phyloP scores from a whole-genome alignment of 2,113 vertebrate species.

The Petroica traversi region DNA sequence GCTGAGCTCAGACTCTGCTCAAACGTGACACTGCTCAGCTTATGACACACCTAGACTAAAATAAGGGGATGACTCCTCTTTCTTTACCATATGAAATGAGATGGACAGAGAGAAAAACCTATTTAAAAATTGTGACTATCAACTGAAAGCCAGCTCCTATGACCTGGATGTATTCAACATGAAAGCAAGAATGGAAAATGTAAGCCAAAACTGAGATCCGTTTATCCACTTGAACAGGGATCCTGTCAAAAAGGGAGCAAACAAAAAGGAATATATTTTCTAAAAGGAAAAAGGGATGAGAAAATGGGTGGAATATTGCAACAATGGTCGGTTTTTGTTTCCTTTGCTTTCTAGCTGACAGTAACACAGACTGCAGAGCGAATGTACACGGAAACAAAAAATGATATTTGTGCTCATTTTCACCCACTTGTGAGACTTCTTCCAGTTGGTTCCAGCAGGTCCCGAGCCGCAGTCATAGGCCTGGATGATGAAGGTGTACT shows the following conservation, averaged over 20 bases:
- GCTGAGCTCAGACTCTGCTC: neutral
- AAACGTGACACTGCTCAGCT: neutral
- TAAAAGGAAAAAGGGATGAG: neutral
- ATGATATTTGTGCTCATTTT: neutral
- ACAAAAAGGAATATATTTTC: neutral
- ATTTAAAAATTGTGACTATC: neutral
- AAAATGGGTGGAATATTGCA: neutral
- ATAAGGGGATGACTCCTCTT: neutral
- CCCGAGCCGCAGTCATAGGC: slow-evolving; percentile 93
- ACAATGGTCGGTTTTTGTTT: neutral
- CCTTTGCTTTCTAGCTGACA: neutral
- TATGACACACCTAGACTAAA: neutral
- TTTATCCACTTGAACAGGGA: neutral
- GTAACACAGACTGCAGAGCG: neutral
- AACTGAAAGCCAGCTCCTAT: neutral
- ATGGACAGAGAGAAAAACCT: neutral
- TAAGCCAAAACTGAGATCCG: neutral
- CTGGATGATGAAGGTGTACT: slow-evolving; percentile 97
- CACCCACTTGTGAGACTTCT: slow-evolving; percentile 98
- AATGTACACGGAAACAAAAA: neutral
- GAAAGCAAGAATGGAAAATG: neutral
- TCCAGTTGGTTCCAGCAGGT: slow-evolving; percentile 83
- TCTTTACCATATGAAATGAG: neutral
- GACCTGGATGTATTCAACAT: neutral
- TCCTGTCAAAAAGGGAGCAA: neutral